Evolutionary conservation across 2,113 vertebrate species (phyloP), one percentile per base, ranked within the genome.

Genomic region (Pungitius pungitius): DNA sequence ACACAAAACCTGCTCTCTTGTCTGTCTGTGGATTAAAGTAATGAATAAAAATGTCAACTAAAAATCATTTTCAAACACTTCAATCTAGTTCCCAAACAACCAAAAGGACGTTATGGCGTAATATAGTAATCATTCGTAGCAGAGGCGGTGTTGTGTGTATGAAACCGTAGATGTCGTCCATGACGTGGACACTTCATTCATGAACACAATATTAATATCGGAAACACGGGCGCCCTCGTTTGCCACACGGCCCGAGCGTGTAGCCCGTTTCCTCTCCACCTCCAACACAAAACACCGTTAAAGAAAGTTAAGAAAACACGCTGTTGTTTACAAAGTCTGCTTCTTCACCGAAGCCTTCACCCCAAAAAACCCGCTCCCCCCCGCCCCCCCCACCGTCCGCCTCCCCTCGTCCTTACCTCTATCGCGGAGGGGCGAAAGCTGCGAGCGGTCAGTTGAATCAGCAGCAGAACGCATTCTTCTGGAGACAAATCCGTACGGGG

Each of bases 401-500:
- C 72, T 66, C 66, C 37, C 62, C 70, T 22, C 47, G 47, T 66
- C 64, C 94, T 93, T 92, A 94, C 94, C 94, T 94, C 88, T 91
- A 67, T 78, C 73, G 69, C 91, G 84, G 91, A 86, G 90, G 91
- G 52, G 89, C 82, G 84, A 83, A 90, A 77, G 84, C 89, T 75
- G 85, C 83, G 75, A 86, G 62, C 58, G 78, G 85, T 76, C 85
- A 73, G 88, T 45, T 39, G 85, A 79, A 30, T 86, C 75, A 94
- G 88, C 85, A 88, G 77, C 77, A 56, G 82, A 81, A 80, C 81
- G 74, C 93, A 93, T 94, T 90, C 86, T 93, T 83, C 80, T 70
- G 78, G 30, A 78, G 79, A 82, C 84, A 88, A 84, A 93, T 94
- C 94, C 93, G 91, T 49, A 90, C 93, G 56, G 92, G 92, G 85